Evolutionary conservation across 2,797 vertebrate species (phyloP), one percentile per base, ranked within the genome.

Genomic region (Scolopax rusticola): DNA sequence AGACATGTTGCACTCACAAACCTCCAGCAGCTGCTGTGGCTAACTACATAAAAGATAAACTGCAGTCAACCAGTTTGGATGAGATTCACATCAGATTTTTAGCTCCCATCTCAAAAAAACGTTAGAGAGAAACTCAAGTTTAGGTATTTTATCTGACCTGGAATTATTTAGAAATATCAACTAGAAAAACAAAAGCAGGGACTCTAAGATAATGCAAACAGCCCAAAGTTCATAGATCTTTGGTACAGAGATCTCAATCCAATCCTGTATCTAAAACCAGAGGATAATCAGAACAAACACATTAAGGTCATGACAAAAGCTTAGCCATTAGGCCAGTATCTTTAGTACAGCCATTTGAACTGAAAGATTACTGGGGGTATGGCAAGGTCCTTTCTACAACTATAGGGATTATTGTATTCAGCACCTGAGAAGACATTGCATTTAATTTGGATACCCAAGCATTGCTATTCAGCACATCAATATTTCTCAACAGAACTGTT

Each of bases 11-110:
- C 81, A 73, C 59, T 82, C 75, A 50, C 56, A 10, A 59, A 71
- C 8, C 63, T 80, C 69, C 14, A 8, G 64, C 67, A 95, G 83
- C 73, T 79, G 57, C 67, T 85, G 18, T 53, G 56, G 75, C 73
- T 80, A 87, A 59, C 70, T 48, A 53, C 61, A 70, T n/a, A 38
- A 76, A 70, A 95, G 45, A 80, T 51, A 71, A 92, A 74, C 69
- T 56, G 12, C 27, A 77, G 25, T 75, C 59, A 89, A 74, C 33
- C 45, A 59, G 36, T 63, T 23, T 74, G 47, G 38, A 70, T 45
- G 32, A 89, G 11, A n/a, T 59, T 61, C 54, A 74, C 27, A 50
- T 36, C 15, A 69, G 17, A 64, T 28, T 54, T 94, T 75, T 30
- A 70, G 1, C 12, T 84, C 12, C 54, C 19, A 63, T 48, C 43